phyloP scores from a whole-genome alignment of 1,140 invertebrate genomes.

The Leptinotarsa undecemlineata region DNA sequence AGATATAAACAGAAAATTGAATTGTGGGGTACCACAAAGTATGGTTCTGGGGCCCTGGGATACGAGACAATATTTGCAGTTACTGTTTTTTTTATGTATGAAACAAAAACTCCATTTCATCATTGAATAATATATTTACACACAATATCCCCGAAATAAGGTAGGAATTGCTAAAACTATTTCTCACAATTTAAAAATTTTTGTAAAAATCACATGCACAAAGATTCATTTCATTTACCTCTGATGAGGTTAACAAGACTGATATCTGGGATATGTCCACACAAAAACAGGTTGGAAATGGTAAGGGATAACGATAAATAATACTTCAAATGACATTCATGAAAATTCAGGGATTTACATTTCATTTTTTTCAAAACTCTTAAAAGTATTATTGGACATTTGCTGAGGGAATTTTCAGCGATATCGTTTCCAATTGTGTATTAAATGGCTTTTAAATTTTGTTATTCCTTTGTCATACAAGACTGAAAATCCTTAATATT shows the following conservation, averaged over 20 bases:
- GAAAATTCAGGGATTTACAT: background rate
- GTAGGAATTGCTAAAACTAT: slow-evolving; percentile 13
- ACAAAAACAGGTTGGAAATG: background rate
- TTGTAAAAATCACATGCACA: slow-evolving; percentile 27
- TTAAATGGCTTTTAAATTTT: no score
- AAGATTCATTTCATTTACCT: slow-evolving; percentile 11
- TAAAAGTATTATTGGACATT: background rate
- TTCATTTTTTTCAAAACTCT: background rate
- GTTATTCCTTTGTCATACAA: no score
- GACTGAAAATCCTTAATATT: no score
- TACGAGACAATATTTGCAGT: no score
- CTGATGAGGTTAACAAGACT: background rate
- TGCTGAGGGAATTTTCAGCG: background rate
- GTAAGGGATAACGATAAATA: background rate
- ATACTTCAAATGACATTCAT: background rate
- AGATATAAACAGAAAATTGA: no score
- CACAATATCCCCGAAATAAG: slow-evolving; percentile 19
- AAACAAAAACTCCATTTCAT: background rate
- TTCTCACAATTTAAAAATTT: slow-evolving; percentile 15
- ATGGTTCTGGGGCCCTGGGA: no score
- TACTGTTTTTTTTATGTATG: background rate
- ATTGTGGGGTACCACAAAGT: no score
- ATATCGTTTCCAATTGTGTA: background rate
- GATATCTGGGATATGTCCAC: slow-evolving; percentile 23
- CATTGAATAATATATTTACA: slow-evolving; percentile 23